Evolutionary conservation across 2,888 invertebrate genomes (phyloP).

Genomic region (Periphyllus acericola): DNA sequence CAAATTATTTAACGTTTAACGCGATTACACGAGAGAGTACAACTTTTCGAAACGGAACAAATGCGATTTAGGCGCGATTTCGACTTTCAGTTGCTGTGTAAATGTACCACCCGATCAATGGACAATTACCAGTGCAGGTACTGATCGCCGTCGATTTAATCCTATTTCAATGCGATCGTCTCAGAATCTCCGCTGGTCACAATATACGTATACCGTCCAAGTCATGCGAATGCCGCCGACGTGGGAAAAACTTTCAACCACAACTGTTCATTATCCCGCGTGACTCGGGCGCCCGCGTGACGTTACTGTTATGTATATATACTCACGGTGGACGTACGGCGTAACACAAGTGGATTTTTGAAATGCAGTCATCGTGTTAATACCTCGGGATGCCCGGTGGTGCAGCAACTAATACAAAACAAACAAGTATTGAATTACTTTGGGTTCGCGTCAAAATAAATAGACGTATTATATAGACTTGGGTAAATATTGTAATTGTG

Average conservation of each 20-base stretch:
- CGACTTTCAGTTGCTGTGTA: neutral
- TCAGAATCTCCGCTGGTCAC: too few relatives aligned
- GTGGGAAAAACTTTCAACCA: neutral
- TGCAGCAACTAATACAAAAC: conserved; percentile 52
- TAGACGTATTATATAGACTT: neutral
- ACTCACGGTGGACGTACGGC: conserved; percentile 38
- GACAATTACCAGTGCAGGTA: too few relatives aligned
- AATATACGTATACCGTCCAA: too few relatives aligned
- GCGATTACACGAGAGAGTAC: too few relatives aligned
- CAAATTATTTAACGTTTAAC: neutral
- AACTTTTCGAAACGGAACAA: neutral
- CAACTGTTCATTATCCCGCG: neutral
- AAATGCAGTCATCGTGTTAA: conserved; percentile 56
- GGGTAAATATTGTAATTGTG: too few relatives aligned
- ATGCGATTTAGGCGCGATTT: neutral
- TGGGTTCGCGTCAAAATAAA: neutral
- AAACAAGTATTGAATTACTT: conserved; percentile 20
- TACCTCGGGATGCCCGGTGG: conserved; percentile 63
- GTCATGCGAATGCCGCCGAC: neutral
- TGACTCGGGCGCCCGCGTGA: neutral
- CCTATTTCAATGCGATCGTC: too few relatives aligned
- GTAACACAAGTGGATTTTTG: conserved; percentile 35
- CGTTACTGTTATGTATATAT: neutral
- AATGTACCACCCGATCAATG: too few relatives aligned
- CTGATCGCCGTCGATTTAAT: too few relatives aligned